Conservation (phyloP, 2,113 vertebrate species). For the Chloroceryle aenea region DNA sequence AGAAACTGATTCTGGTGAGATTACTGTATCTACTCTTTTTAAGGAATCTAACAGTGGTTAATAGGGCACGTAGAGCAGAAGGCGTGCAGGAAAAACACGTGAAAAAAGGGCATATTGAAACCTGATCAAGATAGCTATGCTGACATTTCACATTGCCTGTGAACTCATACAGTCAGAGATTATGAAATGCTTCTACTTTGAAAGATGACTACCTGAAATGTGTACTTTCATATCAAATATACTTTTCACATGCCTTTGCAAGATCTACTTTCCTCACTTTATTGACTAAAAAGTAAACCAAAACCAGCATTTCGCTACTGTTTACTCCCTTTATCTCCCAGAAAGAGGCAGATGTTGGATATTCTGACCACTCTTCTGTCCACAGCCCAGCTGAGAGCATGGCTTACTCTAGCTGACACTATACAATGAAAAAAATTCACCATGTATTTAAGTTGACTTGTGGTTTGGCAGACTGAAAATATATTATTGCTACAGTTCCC, state of each 20-base stretch:
- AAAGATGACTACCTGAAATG: not conserved
- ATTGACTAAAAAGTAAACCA: not conserved
- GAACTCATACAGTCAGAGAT: not conserved
- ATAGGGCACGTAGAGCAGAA: not conserved
- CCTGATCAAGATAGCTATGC: not conserved
- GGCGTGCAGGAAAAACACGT: not conserved
- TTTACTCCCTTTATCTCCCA: not conserved
- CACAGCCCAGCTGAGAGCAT: not conserved
- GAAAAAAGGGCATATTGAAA: not conserved
- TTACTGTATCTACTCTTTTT: not conserved
- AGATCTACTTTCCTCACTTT: not conserved
- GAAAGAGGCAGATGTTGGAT: not conserved
- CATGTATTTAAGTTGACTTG: not conserved
- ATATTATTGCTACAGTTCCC: not conserved
- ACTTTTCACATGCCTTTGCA: not conserved
- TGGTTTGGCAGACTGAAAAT: not conserved
- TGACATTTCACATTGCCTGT: not conserved
- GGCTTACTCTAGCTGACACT: not conserved
- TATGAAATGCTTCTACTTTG: not conserved
- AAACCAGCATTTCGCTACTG: not conserved
- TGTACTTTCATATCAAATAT: not conserved
- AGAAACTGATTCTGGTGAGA: not conserved
- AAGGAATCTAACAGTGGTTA: not conserved
- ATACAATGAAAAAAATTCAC: not conserved
- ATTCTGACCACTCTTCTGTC: not conserved